Base-by-base conservation (phyloP, 2,113 vertebrate genomes). In the Nyctereutes procyonoides region DNA sequence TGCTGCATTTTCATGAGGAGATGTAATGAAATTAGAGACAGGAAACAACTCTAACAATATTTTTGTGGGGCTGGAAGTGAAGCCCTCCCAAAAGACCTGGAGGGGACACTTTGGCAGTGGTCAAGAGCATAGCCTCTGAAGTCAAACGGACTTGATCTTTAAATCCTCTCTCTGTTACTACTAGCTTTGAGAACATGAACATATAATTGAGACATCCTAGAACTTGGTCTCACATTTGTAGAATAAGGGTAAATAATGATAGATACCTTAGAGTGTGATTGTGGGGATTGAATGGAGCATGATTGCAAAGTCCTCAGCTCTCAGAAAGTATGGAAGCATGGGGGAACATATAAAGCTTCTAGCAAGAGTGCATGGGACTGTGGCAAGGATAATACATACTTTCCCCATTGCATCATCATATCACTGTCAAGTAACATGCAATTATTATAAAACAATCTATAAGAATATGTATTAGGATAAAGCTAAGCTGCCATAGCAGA, bases 341-440 rank as follows among this genome's bases (percentile, higher is more conserved):
- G 53, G 26, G 1, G 2, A 55, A 51, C 62, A 80, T 56, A 51
- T 19, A 30, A 28, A 22, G 83, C 17, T n/a, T 87, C 55, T 65
- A 76, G 22, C 38, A 94, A 84, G 56, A 79, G 22, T 77, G 3
- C 28, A 69, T 28, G 30, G 8, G 10, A 32, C n/a, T 87, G 20
- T 77, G 51, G 43, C 15, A 94, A 94, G 26, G 11, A 81, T 19
- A 38, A 74, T 60, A 26, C 32, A 53, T 20, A 17, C 15, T 69
- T 96, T 92, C 69, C 22, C 26, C 20, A 63, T 56, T 32, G 19
- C 6, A 58, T 43, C 38, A 38, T 89, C 35, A 48, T 48, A 86
- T 92, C 63, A 77, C 88, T 93, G n/a, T 90, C 81, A 96, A 93
- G 55, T 85, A 93, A 6, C 35, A 83, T 43, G 2, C 17, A 94